phyloP scores from a whole-genome alignment of 2,888 invertebrate genomes.

The Strigamia crassipes region DNA sequence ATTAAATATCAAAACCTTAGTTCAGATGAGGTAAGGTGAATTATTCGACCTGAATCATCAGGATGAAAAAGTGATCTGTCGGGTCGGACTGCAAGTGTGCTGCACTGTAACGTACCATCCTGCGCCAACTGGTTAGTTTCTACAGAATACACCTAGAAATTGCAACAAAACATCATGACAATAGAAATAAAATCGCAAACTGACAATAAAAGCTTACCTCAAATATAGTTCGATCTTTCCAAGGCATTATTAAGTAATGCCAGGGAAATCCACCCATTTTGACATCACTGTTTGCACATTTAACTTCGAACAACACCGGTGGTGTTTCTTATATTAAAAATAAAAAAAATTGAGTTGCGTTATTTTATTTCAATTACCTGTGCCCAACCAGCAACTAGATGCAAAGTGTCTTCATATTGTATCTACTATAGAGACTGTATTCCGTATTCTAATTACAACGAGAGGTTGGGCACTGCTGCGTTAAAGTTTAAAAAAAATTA shows the following conservation, averaged over 20 bases:
- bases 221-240: slow-evolving; percentile 46
- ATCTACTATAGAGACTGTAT: no score
- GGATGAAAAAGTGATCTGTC: slow-evolving; percentile 48
- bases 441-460: no score
- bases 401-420: no score
- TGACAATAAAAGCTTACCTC: slow-evolving; percentile 43
- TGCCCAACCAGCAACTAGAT: no score
- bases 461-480: not conserved
- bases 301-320: slow-evolving; percentile 48
- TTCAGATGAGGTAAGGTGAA: slow-evolving; percentile 46
- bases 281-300: slow-evolving; percentile 46
- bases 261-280: slow-evolving; percentile 49
- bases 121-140: not conserved
- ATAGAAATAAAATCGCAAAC: not conserved
- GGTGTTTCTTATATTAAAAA: slow-evolving; percentile 43
- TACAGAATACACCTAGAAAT: slow-evolving; percentile 34
- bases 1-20: slow-evolving; percentile 42
- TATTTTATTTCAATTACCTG: not conserved
- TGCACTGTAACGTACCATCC: slow-evolving; percentile 28
- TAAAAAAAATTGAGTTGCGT: not conserved
- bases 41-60: slow-evolving; percentile 49
- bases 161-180: not conserved
- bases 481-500: not conserved
- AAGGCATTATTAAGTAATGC: slow-evolving; percentile 48
- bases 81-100: slow-evolving; percentile 28